Conservation (phyloP, 2,113 vertebrate genomes). For the Vulpes ferrilata region DNA sequence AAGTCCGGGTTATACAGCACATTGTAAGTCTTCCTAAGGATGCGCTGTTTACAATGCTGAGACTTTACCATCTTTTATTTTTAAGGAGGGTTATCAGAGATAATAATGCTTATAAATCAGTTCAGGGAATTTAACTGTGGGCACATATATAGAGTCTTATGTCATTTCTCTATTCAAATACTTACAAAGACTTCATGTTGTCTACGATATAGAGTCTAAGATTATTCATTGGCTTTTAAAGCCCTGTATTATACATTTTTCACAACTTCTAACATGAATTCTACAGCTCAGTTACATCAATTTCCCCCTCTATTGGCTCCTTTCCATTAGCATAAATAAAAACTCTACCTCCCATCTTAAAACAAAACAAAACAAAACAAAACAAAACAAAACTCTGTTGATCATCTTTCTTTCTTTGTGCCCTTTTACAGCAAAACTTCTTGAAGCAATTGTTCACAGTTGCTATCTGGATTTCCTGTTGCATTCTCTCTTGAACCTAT, state of each 20-base stretch:
- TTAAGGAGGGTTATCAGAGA: background rate
- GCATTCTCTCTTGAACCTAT: background rate
- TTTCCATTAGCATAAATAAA: background rate
- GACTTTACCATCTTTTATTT: constrained; percentile 1
- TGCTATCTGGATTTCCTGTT: constrained; percentile 14
- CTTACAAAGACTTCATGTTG: background rate
- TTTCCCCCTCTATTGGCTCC: background rate
- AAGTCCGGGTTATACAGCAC: background rate
- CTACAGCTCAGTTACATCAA: background rate
- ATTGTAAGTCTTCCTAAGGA: background rate
- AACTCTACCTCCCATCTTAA: background rate
- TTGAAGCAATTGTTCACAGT: background rate
- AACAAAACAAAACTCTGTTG: background rate
- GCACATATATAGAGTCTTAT: background rate
- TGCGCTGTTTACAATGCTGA: background rate
- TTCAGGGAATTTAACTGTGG: background rate
- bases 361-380: background rate
- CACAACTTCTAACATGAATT: background rate
- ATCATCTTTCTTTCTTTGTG: background rate
- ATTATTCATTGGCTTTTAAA: background rate
- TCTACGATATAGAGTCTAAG: background rate
- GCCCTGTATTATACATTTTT: background rate
- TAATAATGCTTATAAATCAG: constrained; percentile 3
- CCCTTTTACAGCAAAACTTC: background rate
- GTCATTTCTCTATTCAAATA: background rate